phyloP scores from a whole-genome alignment of 2,797 vertebrate genomes.

The Synaphobranchus kaupii region DNA sequence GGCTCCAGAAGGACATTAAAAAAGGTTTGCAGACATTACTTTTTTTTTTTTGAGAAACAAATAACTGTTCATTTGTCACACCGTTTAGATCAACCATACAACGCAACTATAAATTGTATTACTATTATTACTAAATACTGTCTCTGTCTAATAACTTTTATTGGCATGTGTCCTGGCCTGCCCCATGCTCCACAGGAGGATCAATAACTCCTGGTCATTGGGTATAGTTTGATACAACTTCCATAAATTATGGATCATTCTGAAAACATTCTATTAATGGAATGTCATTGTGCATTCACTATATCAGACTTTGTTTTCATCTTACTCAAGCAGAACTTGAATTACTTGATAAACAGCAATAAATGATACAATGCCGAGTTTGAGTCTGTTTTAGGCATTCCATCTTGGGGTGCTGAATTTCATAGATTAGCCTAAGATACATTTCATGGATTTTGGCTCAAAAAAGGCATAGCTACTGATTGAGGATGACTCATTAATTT shows the following conservation, averaged over 20 bases:
- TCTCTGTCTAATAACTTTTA: not conserved
- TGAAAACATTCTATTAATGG: not conserved
- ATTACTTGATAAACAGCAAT: not conserved
- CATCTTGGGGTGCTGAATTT: constrained; percentile 1
- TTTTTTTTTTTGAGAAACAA: not conserved
- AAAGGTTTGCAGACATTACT: not conserved
- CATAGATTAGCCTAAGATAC: not conserved
- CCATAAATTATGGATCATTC: not conserved
- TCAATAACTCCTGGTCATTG: not conserved
- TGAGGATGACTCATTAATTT: not conserved
- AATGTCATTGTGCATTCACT: not conserved
- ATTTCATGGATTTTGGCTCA: not conserved
- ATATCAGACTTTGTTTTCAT: not conserved
- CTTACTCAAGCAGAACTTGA: not conserved
- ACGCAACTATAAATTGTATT: too few species aligned
- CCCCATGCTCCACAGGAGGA: not conserved
- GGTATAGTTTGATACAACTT: not conserved
- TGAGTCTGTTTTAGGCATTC: not conserved
- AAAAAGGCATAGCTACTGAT: not conserved
- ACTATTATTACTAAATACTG: not conserved
- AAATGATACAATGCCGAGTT: not conserved
- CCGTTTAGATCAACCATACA: too few species aligned
- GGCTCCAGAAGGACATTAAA: not conserved
- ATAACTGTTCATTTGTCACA: too few species aligned
- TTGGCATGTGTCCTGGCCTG: not conserved